Conservation (phyloP, 1,140 invertebrate species). For the Drosophila rufa region DNA sequence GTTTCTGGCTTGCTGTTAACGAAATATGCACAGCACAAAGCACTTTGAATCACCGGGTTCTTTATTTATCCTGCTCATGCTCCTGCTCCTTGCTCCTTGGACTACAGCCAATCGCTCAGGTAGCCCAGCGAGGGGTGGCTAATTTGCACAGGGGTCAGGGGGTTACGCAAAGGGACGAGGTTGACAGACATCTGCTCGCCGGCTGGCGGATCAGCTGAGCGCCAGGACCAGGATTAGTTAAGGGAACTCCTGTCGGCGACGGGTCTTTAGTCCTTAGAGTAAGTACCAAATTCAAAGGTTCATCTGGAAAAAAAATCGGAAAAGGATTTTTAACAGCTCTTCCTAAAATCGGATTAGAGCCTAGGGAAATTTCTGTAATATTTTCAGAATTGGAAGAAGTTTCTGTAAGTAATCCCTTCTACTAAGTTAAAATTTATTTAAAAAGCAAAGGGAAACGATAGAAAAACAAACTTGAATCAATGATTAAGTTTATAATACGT, state of each 20-base stretch:
- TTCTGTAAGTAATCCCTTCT: no score
- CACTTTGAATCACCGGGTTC: slow-evolving; percentile 13
- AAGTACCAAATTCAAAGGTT: background rate
- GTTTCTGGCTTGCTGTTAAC: slow-evolving; percentile 69
- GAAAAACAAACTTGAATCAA: background rate
- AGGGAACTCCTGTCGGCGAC: slow-evolving; percentile 1
- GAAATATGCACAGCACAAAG: slow-evolving; percentile 74
- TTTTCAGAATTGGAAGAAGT: background rate
- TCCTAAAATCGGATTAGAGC: background rate
- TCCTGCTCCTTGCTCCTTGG: slow-evolving; percentile 11
- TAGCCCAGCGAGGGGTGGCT: slow-evolving; percentile 43
- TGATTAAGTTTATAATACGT: background rate
- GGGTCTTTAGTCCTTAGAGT: slow-evolving; percentile 11
- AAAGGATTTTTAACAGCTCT: background rate
- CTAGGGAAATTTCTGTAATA: background rate
- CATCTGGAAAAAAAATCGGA: background rate
- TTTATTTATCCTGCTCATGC: slow-evolving; percentile 5
- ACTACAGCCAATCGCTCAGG: slow-evolving; percentile 33
- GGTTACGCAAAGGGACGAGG: slow-evolving; percentile 20
- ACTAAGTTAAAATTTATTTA: no score
- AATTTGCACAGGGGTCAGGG: slow-evolving; percentile 28
- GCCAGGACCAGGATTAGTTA: slow-evolving; percentile 21
- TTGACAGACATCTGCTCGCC: slow-evolving; percentile 29
- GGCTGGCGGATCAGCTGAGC: slow-evolving; percentile 59
- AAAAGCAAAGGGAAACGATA: no score